phyloP scores from a whole-genome alignment of 2,113 vertebrate species.

The Spea bombifrons region DNA sequence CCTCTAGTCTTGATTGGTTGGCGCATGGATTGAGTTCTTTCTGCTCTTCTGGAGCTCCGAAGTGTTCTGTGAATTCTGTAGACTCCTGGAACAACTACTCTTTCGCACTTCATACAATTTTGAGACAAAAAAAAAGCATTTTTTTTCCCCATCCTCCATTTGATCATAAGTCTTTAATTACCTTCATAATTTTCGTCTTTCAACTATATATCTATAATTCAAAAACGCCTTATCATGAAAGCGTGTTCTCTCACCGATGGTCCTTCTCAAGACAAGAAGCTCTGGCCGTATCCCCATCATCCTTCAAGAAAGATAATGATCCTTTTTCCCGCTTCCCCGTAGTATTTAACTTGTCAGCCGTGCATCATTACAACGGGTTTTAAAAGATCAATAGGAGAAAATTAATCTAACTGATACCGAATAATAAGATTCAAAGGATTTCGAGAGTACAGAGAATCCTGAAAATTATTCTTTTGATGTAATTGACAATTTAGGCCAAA shows the following conservation, averaged over 20 bases:
- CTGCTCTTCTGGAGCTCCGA: too few relatives aligned
- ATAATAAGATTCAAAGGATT: conserved; percentile 49
- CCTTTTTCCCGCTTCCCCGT: conserved; percentile 36
- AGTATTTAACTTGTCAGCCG: conserved; percentile 48
- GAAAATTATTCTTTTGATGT: conserved; percentile 52
- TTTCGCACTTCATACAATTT: too few relatives aligned
- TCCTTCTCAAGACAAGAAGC: conserved; percentile 38
- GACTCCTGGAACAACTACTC: too few relatives aligned
- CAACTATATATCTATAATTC: conserved; percentile 39
- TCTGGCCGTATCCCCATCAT: conserved; percentile 9
- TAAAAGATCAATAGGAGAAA: conserved; percentile 50
- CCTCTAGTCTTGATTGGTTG: too few relatives aligned
- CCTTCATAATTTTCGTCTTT: conserved; percentile 36
- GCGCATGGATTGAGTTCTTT: too few relatives aligned
- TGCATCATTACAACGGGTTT: conserved; percentile 46
- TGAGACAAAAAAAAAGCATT: background rate
- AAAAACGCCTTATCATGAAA: conserved; percentile 49
- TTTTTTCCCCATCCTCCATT: conserved; percentile 22
- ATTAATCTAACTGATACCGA: conserved; percentile 49
- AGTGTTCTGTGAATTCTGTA: too few relatives aligned
- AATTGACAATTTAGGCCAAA: conserved; percentile 48
- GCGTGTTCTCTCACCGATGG: conserved; percentile 26
- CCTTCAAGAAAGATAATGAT: conserved; percentile 41
- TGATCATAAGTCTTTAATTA: conserved; percentile 46
- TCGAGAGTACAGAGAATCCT: conserved; percentile 43